phyloP scores from a whole-genome alignment of 2,113 vertebrate species.

The Stictonetta naevosa region DNA sequence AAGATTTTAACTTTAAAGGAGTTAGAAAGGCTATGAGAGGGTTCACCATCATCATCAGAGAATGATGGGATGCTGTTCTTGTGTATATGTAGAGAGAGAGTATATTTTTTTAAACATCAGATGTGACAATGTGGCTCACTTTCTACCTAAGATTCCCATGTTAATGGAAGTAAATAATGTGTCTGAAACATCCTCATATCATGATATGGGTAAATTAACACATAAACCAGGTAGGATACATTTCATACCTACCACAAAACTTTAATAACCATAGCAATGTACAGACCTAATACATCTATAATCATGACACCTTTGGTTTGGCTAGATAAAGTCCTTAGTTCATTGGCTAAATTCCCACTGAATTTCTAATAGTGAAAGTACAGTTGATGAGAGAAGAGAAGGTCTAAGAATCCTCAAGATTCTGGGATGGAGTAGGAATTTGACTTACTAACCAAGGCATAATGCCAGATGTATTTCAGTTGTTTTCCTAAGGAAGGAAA shows the following conservation, averaged over 20 bases:
- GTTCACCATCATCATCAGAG: not conserved
- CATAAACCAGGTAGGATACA: not conserved
- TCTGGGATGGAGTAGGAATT: not conserved
- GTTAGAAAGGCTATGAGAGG: not conserved
- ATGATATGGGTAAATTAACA: not conserved
- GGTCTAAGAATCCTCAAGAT: not conserved
- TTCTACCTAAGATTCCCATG: not conserved
- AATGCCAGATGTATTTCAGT: not conserved
- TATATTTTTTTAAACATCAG: not conserved
- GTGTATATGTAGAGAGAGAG: not conserved
- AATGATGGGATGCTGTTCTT: not conserved
- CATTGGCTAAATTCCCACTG: not conserved
- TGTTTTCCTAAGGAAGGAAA: not conserved
- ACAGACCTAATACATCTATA: not conserved
- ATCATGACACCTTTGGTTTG: not conserved
- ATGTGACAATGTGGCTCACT: not conserved
- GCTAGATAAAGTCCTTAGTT: not conserved
- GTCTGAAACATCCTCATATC: not conserved
- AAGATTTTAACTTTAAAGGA: not conserved
- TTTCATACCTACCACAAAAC: not conserved
- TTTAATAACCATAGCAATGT: not conserved
- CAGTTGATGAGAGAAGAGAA: not conserved
- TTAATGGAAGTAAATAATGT: not conserved
- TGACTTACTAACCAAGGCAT: not conserved
- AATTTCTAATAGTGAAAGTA: not conserved